Evolutionary conservation across 2,113 vertebrate species (phyloP), one percentile per base, ranked within the genome.

Genomic region (Toxotes jaculatrix): DNA sequence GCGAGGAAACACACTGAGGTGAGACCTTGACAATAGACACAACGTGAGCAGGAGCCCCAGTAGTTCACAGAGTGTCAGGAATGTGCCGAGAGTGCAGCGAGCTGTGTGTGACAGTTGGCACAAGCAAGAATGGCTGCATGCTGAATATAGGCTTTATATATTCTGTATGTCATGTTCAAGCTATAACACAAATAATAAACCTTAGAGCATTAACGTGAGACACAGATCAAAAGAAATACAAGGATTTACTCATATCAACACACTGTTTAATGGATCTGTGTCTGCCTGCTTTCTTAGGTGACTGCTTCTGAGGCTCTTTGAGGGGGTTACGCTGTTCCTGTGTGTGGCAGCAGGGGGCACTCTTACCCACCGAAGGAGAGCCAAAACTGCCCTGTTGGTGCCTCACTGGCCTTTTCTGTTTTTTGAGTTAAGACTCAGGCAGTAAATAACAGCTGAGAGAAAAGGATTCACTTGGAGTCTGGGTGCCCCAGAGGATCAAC

Each of bases 291-390:
- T 21, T 56, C 13, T 32, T n/a, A 49, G 38, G 51, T 34, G 51
- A 82, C 64, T 47, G 23, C 13, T n/a, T 53, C 5, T 66, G 27
- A 49, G 47, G 61, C 19, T 57, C 9, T n/a, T 23, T 61, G 3
- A 7, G 7, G 47, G 34, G 19, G 47, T 32, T 36, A 42, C 12
- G 2, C 14, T 43, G 40, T 88, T 86, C 71, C 71, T 23, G 4
- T 62, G 1, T 36, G 42, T 40, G 5, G 43, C 92, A 88, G 83
- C 72, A 92, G 91, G 86, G 80, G 90, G 88, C 56, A 12, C 64
- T 77, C 51, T 81, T 12, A 27, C 13, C 68, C 47, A 78, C 36
- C 79, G 40, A 61, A 70, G 43, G 45, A 77, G 27, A 53, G 70
- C 1, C 61, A 72, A 34, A n/a, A 10, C 47, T 21, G 72, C 60